Evolutionary conservation across 2,888 invertebrate genomes (phyloP).

Genomic region (Heliconius ethilla): DNA sequence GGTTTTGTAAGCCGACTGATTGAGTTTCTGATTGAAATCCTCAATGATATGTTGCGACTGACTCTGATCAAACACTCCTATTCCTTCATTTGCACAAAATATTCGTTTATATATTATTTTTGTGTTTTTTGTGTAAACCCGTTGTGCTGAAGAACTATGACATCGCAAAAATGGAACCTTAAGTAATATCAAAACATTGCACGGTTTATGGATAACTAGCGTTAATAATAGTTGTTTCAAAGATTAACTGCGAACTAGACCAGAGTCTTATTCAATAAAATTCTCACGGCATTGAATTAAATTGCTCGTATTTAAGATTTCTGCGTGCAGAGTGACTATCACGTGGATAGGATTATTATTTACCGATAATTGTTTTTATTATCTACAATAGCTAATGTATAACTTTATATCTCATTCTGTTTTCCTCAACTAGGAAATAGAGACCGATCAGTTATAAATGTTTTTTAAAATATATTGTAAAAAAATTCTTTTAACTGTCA

Average conservation of each 20-base stretch:
- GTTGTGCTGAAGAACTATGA: too few relatives aligned
- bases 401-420: not conserved
- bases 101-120: not conserved
- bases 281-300: constrained; percentile 79
- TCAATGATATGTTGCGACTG: constrained; percentile 44
- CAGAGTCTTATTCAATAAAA: constrained; percentile 67
- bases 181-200: constrained; percentile 34
- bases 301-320: constrained; percentile 70
- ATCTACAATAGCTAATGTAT: not conserved
- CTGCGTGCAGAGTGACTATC: constrained; percentile 37
- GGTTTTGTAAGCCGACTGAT: constrained; percentile 70
- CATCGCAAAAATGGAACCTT: not conserved
- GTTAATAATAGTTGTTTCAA: constrained; percentile 64
- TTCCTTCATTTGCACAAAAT: constrained; percentile 2
- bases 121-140: not conserved
- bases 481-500: not conserved
- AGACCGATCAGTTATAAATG: not conserved
- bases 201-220: constrained; percentile 61
- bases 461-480: too few relatives aligned
- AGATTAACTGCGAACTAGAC: constrained; percentile 78
- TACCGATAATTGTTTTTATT: not conserved
- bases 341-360: constrained; percentile 26
- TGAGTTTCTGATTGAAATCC: constrained; percentile 69
- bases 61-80: constrained; percentile 12
- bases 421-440: not conserved